A percentile compares a stretch with the other conserved stretches of the same genome.
Conservation (phyloP, 2,888 invertebrate species). For the Eupithecia abbreviata region DNA sequence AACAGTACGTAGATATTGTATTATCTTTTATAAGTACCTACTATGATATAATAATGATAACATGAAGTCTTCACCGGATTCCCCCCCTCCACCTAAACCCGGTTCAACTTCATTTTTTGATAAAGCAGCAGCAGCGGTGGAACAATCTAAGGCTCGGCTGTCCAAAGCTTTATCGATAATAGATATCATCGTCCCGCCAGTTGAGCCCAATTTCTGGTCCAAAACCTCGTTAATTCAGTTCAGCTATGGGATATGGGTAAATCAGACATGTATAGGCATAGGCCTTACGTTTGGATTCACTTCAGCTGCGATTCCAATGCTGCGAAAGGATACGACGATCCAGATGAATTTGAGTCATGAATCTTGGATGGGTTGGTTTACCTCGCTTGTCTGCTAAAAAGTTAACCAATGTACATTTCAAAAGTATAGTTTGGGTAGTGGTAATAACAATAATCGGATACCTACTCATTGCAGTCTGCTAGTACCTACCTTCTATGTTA, state of each 20-base stretch:
- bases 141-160: neutral
- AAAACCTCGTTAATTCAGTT: slow-evolving; percentile 63
- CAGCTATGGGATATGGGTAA: slow-evolving; percentile 68
- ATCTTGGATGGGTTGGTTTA: slow-evolving; percentile 85
- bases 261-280: slow-evolving; percentile 83
- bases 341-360: slow-evolving; percentile 71
- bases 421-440: neutral
- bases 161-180: neutral
- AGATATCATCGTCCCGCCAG: slow-evolving; percentile 18
- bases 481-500: neutral
- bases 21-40: no score
- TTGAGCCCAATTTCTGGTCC: slow-evolving; percentile 61
- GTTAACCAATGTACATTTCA: neutral
- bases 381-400: neutral
- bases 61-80: neutral
- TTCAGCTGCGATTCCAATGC: slow-evolving; percentile 84
- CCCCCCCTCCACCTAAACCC: neutral
- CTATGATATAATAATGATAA: neutral
- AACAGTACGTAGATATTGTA: no score
- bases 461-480: neutral
- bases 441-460: neutral
- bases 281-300: slow-evolving; percentile 86
- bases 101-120: neutral
- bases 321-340: slow-evolving; percentile 69
- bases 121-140: neutral